Percentiles rank a stretch among this genome's conserved stretches.
phyloP scores from a whole-genome alignment of 2,888 invertebrate genomes.

The Agonopterix arenella region DNA sequence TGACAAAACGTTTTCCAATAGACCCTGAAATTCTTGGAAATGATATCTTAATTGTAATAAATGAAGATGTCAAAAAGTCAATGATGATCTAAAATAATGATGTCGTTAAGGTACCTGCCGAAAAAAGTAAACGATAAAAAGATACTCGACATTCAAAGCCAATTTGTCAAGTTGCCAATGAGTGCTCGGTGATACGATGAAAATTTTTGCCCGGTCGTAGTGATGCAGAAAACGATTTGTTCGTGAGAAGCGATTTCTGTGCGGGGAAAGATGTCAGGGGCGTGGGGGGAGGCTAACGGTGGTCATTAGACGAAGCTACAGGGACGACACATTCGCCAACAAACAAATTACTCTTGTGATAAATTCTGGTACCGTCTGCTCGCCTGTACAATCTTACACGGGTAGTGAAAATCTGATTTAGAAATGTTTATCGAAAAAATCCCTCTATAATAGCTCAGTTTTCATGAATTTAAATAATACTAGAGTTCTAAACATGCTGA shows the following conservation, averaged over 20 bases:
- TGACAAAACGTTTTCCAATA: conserved; percentile 45
- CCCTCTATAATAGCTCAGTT: too few species aligned
- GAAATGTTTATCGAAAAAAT: not conserved
- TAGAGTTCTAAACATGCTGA: not conserved
- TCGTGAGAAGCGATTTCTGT: conserved; percentile 60
- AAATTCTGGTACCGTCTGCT: conserved; percentile 45
- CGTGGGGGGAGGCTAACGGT: conserved; percentile 47
- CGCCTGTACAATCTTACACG: conserved; percentile 63
- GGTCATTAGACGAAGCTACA: conserved; percentile 63
- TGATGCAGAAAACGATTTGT: conserved; percentile 56
- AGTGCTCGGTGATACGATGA: conserved; percentile 41
- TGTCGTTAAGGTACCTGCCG: conserved; percentile 18
- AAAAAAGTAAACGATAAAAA: conserved; percentile 16
- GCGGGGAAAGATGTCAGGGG: conserved; percentile 47
- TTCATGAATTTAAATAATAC: not conserved
- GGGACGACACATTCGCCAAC: conserved; percentile 71
- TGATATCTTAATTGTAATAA: conserved; percentile 13
- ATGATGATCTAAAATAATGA: conserved; percentile 16
- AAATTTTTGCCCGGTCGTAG: conserved; percentile 30
- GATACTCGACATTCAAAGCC: conserved; percentile 30
- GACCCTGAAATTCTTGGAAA: conserved; percentile 7
- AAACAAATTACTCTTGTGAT: conserved; percentile 64
- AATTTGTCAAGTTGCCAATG: conserved; percentile 32
- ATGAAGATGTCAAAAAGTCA: conserved; percentile 15
- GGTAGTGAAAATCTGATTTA: conserved; percentile 2